Percentiles rank a stretch among this genome's conserved stretches.
Conservation (phyloP, 2,797 vertebrate species). For the Xenops minutus region DNA sequence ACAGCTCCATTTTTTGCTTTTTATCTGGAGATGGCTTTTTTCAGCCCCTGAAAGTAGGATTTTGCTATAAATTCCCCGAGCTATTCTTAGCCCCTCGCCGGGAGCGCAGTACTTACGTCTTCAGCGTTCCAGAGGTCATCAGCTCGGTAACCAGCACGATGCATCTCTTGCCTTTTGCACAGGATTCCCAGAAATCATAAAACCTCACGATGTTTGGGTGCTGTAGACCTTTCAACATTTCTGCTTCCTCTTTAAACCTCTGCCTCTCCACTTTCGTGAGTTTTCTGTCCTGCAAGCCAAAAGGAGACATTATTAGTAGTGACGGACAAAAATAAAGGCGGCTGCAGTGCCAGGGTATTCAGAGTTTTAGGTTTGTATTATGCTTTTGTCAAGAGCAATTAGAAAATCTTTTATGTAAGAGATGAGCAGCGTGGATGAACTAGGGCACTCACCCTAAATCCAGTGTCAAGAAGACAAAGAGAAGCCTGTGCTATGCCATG, state of each 20-base stretch:
- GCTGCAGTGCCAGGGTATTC: neutral
- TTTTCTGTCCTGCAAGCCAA: constrained; percentile 87
- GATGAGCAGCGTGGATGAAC: neutral
- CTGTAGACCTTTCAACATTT: constrained; percentile 97
- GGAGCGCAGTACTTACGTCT: constrained; percentile 86
- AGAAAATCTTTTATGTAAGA: constrained; percentile 32
- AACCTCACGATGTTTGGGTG: constrained; percentile 98
- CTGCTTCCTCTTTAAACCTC: constrained; percentile 97
- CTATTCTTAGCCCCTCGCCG: constrained; percentile 29
- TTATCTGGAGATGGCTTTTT: constrained; percentile 40
- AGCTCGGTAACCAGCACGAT: constrained; percentile 97
- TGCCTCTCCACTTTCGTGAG: constrained; percentile 94
- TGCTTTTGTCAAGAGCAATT: neutral
- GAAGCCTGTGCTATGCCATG: neutral
- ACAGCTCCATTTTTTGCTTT: constrained; percentile 23
- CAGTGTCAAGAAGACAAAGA: neutral
- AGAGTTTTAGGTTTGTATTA: neutral
- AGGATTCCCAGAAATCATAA: constrained; percentile 98
- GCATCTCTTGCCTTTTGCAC: constrained; percentile 92
- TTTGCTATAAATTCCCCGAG: constrained; percentile 46
- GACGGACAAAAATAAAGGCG: neutral
- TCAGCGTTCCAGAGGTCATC: constrained; percentile 97
- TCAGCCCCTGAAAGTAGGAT: constrained; percentile 17
- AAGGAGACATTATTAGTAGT: neutral
- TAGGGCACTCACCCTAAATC: neutral